Percentiles rank a stretch among this genome's conserved stretches.
Conservation (phyloP, 1,140 invertebrate species). For the Aplysia californica region DNA sequence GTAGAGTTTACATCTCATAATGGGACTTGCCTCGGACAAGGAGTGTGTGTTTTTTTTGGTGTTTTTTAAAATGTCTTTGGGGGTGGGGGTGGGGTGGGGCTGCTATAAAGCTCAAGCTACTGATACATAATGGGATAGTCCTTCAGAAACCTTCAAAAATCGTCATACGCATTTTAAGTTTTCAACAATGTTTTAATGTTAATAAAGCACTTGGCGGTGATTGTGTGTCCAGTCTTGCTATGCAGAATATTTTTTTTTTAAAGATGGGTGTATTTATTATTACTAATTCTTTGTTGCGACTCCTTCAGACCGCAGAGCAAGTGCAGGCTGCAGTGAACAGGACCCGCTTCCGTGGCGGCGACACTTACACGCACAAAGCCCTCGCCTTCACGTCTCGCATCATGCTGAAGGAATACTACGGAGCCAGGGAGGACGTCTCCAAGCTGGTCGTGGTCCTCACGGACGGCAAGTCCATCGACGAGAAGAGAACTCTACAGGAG, state of each 20-base stretch:
- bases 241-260: too few species aligned
- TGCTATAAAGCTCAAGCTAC: too few species aligned
- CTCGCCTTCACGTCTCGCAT: constrained; percentile 28
- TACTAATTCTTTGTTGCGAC: too few species aligned
- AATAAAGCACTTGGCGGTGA: too few species aligned
- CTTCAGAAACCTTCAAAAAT: too few species aligned
- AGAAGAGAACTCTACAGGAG: constrained; percentile 9
- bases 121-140: too few species aligned
- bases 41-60: not conserved
- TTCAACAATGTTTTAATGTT: too few species aligned
- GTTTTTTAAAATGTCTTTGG: not conserved
- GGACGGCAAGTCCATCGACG: constrained; percentile 45
- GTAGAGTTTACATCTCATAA: not conserved
- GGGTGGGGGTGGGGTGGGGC: not conserved
- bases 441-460: constrained; percentile 51
- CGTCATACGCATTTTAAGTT: too few species aligned
- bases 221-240: too few species aligned
- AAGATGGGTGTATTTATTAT: too few species aligned
- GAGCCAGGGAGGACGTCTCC: constrained; percentile 32
- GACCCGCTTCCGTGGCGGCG: constrained; percentile 34
- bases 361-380: constrained; percentile 46
- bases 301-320: not conserved
- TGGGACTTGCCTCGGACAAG: not conserved
- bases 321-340: not conserved
- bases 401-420: constrained; percentile 37